Base-by-base conservation (phyloP, 2,888 invertebrate genomes). In the Disparrhopalites patrizii region DNA sequence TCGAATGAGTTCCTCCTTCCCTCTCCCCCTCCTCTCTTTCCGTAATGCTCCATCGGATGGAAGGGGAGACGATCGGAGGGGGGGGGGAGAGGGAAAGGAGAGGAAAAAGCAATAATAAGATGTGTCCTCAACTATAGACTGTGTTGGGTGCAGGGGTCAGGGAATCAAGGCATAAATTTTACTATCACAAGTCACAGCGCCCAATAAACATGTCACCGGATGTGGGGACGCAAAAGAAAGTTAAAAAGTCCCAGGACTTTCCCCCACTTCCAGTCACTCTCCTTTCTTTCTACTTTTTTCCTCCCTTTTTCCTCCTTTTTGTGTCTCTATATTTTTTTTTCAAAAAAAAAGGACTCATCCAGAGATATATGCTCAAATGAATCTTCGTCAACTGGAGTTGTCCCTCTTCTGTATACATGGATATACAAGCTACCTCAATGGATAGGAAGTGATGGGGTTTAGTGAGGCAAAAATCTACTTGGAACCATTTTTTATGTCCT, bases 201-300 rank as follows among this genome's bases (percentile, higher is more conserved):
- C 27, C 61, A 61, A 61, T 61, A 61, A 61, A 61, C 51, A 61
- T 58, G 58, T 43, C 58, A 58, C 28, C 27, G 27, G 40, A 47
- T 47, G 43, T 58, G 58, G 30, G 31, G 40, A 40, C 40, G 58
- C 43, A 58, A 58, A 43, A 40, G 40, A 18, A 20, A 40, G 40
- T 40, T 40, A 40, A 40, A 40, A 40, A 40, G 40, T 18, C n/a
- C n/a, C n/a, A n/a, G n/a, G n/a, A n/a, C n/a, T n/a, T n/a, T n/a
- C n/a, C n/a, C n/a, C n/a, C n/a, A n/a, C n/a, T n/a, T n/a, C n/a
- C n/a, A n/a, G n/a, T n/a, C n/a, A n/a, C n/a, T n/a, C n/a, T n/a
- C n/a, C n/a, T n/a, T n/a, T n/a, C n/a, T n/a, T n/a, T n/a, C n/a
- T n/a, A n/a, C n/a, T n/a, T n/a, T n/a, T n/a, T n/a, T n/a, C n/a